Conservation (phyloP, 2,113 vertebrate species). For the Campylomormyrus numenius region DNA sequence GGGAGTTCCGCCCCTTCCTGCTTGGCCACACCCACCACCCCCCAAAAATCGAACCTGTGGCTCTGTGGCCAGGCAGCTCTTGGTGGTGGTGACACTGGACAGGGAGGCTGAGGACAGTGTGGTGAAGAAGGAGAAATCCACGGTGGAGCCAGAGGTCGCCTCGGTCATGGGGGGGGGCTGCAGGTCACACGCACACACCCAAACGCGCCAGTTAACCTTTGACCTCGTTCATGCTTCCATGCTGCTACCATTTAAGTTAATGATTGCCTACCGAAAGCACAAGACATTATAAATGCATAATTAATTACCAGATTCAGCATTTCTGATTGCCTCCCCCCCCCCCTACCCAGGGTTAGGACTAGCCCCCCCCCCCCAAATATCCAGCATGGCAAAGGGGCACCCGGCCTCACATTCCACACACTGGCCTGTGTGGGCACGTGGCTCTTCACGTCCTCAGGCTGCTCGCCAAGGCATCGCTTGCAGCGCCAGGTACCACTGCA, state of each 20-base stretch:
- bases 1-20: not conserved
- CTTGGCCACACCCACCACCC: not conserved
- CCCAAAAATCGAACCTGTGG: constrained; percentile 34
- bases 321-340: not conserved
- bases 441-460: constrained; percentile 32
- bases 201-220: not conserved
- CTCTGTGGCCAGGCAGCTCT: constrained; percentile 25
- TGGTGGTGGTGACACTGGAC: constrained; percentile 31
- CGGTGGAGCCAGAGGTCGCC: constrained; percentile 38
- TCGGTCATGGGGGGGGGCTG: constrained; percentile 37
- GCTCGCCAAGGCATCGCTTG: constrained; percentile 46
- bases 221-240: not conserved
- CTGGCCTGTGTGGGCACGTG: constrained; percentile 45
- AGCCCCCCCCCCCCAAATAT: not conserved
- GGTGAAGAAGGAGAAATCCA: constrained; percentile 51
- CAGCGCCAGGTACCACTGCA: constrained; percentile 70
- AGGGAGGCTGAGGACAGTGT: constrained; percentile 45
- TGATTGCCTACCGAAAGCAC: not conserved
- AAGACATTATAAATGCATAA: not conserved
- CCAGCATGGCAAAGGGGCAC: not conserved
- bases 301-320: not conserved
- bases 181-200: constrained; percentile 1
- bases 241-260: not conserved
- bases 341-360: too few relatives aligned
- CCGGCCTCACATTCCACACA: not conserved